Percentiles rank a stretch among this genome's conserved stretches.
Evolutionary conservation across 2,888 invertebrate genomes (phyloP).

Genomic region (Pseudolycoriella hygida): DNA sequence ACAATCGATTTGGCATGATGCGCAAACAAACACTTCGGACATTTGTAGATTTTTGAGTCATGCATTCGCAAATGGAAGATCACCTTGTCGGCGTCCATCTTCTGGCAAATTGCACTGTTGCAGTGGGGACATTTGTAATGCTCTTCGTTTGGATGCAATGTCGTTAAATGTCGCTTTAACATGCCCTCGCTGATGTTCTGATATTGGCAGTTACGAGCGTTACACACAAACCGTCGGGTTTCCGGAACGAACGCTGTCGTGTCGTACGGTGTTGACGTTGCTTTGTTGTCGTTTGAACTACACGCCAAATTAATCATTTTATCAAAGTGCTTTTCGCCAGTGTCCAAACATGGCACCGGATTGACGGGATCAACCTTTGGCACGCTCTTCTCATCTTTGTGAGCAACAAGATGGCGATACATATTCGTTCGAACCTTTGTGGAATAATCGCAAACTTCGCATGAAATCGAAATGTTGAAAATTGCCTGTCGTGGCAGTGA

Average conservation of each 20-base stretch:
- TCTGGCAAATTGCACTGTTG: constrained; percentile 31
- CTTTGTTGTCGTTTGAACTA: constrained; percentile 36
- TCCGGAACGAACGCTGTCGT: constrained; percentile 34
- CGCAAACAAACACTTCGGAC: constrained; percentile 46
- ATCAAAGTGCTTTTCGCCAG: constrained; percentile 65
- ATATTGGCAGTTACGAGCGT: constrained; percentile 49
- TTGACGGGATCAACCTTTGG: constrained; percentile 57
- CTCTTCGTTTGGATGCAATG: constrained; percentile 43
- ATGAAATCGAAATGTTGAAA: constrained; percentile 39
- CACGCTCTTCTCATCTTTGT: constrained; percentile 39
- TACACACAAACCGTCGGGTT: constrained; percentile 48
- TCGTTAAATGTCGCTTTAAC: constrained; percentile 52
- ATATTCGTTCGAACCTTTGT: constrained; percentile 57
- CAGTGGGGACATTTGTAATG: constrained; percentile 57
- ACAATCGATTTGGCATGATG: constrained; percentile 43
- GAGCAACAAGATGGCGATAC: constrained; percentile 48
- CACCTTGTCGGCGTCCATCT: constrained; percentile 36
- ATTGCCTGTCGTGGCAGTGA: constrained; percentile 46
- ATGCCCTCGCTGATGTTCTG: constrained; percentile 52
- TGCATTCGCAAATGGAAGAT: constrained; percentile 59
- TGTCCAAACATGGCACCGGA: constrained; percentile 62
- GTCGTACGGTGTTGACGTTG: constrained; percentile 12
- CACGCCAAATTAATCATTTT: constrained; percentile 70
- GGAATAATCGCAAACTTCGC: constrained; percentile 46
- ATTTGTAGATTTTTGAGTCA: constrained; percentile 52